phyloP scores from a whole-genome alignment of 2,113 vertebrate species.

The Epinephelus fuscoguttatus region DNA sequence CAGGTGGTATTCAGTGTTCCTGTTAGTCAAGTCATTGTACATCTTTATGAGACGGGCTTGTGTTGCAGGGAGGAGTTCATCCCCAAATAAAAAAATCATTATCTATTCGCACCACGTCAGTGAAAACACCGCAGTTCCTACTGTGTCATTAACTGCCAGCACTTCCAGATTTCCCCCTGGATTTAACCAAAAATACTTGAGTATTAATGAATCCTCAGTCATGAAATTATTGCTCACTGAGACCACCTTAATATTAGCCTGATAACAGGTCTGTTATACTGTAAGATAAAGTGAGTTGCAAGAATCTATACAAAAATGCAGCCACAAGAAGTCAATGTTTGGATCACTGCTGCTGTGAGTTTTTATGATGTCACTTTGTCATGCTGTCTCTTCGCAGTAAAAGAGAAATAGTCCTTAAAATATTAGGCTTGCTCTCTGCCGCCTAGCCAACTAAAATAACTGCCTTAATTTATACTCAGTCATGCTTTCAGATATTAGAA shows the following conservation, averaged over 20 bases:
- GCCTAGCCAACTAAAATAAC: constrained; percentile 17
- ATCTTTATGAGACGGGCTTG: background rate
- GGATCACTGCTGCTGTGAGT: constrained; percentile 1
- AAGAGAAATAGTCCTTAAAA: background rate
- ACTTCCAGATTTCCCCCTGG: background rate
- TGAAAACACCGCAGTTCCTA: constrained; percentile 1
- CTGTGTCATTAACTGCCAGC: background rate
- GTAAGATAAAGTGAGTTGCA: background rate
- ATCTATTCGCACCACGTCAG: background rate
- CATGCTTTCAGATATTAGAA: background rate
- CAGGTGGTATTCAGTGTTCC: background rate
- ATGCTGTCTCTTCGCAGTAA: constrained; percentile 6
- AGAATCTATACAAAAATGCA: background rate
- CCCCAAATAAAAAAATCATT: background rate
- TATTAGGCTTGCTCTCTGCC: constrained; percentile 1
- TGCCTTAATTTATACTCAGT: constrained; percentile 15
- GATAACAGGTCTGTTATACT: background rate
- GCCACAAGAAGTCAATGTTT: background rate
- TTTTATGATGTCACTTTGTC: constrained; percentile 32
- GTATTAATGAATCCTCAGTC: constrained; percentile 4
- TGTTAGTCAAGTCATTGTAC: constrained; percentile 3
- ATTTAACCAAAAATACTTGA: background rate
- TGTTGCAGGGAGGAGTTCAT: constrained; percentile 7
- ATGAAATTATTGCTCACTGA: background rate
- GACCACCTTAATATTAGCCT: constrained; percentile 1